Evolutionary conservation across 2,888 invertebrate genomes (phyloP), one percentile per base, ranked within the genome.

Genomic region (Petrophora chlorosata): DNA sequence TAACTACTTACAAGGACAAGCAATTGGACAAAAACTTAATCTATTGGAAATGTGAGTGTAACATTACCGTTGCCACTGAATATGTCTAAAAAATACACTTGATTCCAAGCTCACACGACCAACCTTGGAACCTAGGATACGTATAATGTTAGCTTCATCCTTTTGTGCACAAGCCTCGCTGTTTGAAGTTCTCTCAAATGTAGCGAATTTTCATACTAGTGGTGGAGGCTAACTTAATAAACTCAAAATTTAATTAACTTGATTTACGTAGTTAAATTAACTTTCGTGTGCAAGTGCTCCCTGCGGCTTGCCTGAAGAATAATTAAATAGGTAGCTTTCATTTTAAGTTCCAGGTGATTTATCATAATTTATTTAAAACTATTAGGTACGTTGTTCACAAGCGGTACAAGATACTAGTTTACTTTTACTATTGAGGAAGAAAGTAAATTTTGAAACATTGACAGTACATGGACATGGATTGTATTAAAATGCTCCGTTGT

Each of bases 211-310:
- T 9, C 48, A 39, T 41, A 44, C 46, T 39, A 35, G 25, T 41
- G 40, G 30, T 29, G 25, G 14, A 33, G n/a, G 43, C 26, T 33
- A 58, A 59, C 43, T 59, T 53, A 33, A 53, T 50, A 50, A 50
- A 50, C 49, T 50, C 23, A 34, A 53, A 55, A 55, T 60, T 57
- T 49, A 60, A 60, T 60, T 60, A 55, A 49, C 36, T 49, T 60
- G 55, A 57, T 60, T 60, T 57, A 60, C 46, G 49, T 50, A 39
- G 49, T 36, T 48, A 39, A 40, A 51, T 51, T 46, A 49, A 55
- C 36, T 53, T 53, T 51, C 17, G 40, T 26, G 50, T 40, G 46
- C 47, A 47, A 53, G 53, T 44, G 49, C 46, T 46, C 38, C 53
- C 48, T 53, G 53, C 5, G 53, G 53, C 32, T 43, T 38, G 32